phyloP scores from a whole-genome alignment of 2,888 invertebrate genomes.

The Lamproptera curius region DNA sequence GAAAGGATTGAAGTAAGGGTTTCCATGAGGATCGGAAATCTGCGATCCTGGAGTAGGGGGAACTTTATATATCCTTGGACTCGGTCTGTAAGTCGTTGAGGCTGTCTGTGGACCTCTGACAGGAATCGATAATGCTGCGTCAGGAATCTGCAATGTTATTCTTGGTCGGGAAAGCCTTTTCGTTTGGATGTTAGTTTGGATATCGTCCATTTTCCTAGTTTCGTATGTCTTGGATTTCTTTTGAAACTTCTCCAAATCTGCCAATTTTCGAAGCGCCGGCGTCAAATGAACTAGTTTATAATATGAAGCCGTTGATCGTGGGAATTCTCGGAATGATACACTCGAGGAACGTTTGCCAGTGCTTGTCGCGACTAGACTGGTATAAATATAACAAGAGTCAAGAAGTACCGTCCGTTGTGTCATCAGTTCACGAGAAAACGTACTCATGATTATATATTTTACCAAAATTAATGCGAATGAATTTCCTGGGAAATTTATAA shows the following conservation, averaged over 20 bases:
- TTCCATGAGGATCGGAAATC: slow-evolving; percentile 52
- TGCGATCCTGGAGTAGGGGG: slow-evolving; percentile 51
- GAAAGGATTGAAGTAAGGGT: slow-evolving; percentile 62
- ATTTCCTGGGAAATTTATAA: too few relatives aligned
- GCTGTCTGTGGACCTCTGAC: slow-evolving; percentile 43
- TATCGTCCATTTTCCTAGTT: slow-evolving; percentile 36
- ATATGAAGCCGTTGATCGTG: too few relatives aligned
- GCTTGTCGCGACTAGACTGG: slow-evolving; percentile 55
- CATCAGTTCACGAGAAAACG: slow-evolving; percentile 40
- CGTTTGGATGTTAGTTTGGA: not conserved
- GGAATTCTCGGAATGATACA: too few relatives aligned
- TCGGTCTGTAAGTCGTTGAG: slow-evolving; percentile 37
- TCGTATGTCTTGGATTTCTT: not conserved
- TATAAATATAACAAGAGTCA: slow-evolving; percentile 66
- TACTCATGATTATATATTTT: slow-evolving; percentile 21
- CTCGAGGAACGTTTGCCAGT: slow-evolving; percentile 50
- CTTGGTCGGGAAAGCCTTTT: slow-evolving; percentile 59
- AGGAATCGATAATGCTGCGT: slow-evolving; percentile 36
- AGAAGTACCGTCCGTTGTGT: slow-evolving; percentile 49
- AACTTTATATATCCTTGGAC: slow-evolving; percentile 44
- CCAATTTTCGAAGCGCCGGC: slow-evolving; percentile 46
- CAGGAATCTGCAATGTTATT: slow-evolving; percentile 72
- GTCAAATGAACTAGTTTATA: too few relatives aligned
- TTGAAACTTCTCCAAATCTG: slow-evolving; percentile 1
- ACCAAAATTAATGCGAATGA: slow-evolving; percentile 12